Percentiles rank a stretch among this genome's conserved stretches.
phyloP scores from a whole-genome alignment of 2,888 invertebrate species.

The Calliscelio sp. region DNA sequence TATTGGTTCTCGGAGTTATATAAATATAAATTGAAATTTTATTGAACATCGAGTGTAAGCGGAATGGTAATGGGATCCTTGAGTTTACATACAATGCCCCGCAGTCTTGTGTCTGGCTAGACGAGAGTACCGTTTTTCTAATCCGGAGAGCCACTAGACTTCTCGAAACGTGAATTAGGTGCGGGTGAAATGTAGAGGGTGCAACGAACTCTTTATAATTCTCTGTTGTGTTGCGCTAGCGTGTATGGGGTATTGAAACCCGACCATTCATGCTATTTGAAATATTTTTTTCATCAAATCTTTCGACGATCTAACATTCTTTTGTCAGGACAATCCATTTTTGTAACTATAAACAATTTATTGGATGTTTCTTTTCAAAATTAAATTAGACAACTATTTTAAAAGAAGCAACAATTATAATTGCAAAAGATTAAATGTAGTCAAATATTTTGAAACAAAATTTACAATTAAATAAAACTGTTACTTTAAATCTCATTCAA shows the following conservation, averaged over 20 bases:
- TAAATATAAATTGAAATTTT: slow-evolving; percentile 56
- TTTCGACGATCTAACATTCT: not conserved
- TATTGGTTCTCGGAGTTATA: slow-evolving; percentile 34
- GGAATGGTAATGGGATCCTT: slow-evolving; percentile 57
- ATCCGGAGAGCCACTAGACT: slow-evolving; percentile 79
- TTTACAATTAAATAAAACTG: too few species aligned
- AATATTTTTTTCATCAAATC: slow-evolving; percentile 23
- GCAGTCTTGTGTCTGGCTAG: slow-evolving; percentile 55
- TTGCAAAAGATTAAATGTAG: too few species aligned
- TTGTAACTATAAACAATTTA: not conserved
- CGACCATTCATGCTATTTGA: slow-evolving; percentile 28
- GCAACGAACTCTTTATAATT: slow-evolving; percentile 77
- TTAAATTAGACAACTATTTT: too few species aligned
- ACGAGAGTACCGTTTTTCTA: slow-evolving; percentile 74
- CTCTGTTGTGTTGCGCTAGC: slow-evolving; percentile 40
- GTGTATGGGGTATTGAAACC: slow-evolving; percentile 23
- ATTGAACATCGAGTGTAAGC: slow-evolving; percentile 41
- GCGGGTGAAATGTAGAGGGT: slow-evolving; percentile 76
- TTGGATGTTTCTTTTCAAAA: too few species aligned
- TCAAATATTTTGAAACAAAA: too few species aligned
- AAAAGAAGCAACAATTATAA: too few species aligned
- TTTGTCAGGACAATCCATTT: not conserved
- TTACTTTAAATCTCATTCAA: too few species aligned
- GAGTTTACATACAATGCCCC: slow-evolving; percentile 59
- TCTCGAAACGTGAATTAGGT: slow-evolving; percentile 73